phyloP scores from a whole-genome alignment of 1,140 invertebrate species.

The Charaxes varanes region DNA sequence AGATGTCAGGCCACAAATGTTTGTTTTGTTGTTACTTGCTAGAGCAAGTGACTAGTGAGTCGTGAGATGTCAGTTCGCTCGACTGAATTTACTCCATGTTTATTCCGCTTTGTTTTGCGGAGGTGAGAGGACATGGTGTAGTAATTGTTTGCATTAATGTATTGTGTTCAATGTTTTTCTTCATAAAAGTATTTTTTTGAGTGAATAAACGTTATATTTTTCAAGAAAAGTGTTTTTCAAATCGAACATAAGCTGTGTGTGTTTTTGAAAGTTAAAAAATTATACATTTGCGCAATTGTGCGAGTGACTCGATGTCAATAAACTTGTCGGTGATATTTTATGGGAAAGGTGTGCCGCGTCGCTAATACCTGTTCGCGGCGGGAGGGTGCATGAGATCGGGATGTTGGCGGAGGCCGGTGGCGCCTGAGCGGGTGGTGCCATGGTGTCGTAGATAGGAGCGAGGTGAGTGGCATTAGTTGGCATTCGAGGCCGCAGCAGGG shows the following conservation, averaged over 20 bases:
- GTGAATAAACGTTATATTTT: constrained; percentile 48
- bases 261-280: constrained; percentile 36
- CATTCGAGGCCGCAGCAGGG: constrained; percentile 25
- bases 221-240: constrained; percentile 42
- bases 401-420: constrained; percentile 35
- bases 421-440: constrained; percentile 35
- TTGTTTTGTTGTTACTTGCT: constrained; percentile 30
- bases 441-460: constrained; percentile 36
- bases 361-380: constrained; percentile 60
- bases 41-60: constrained; percentile 21
- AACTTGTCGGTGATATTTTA: constrained; percentile 71
- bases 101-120: constrained; percentile 73
- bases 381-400: constrained; percentile 46
- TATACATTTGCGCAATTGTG: constrained; percentile 60
- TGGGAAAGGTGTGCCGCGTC: constrained; percentile 71
- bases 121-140: constrained; percentile 59
- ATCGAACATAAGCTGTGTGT: constrained; percentile 37
- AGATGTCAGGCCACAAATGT: constrained; percentile 23
- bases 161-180: constrained; percentile 64
- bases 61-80: constrained; percentile 50
- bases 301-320: constrained; percentile 68
- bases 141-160: constrained; percentile 25
- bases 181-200: constrained; percentile 46
- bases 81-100: constrained; percentile 23
- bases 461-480: constrained; percentile 51